Percentiles rank a stretch among this genome's conserved stretches.
Evolutionary conservation across 2,797 vertebrate genomes (phyloP).

Genomic region (Xenentodon cancila): DNA sequence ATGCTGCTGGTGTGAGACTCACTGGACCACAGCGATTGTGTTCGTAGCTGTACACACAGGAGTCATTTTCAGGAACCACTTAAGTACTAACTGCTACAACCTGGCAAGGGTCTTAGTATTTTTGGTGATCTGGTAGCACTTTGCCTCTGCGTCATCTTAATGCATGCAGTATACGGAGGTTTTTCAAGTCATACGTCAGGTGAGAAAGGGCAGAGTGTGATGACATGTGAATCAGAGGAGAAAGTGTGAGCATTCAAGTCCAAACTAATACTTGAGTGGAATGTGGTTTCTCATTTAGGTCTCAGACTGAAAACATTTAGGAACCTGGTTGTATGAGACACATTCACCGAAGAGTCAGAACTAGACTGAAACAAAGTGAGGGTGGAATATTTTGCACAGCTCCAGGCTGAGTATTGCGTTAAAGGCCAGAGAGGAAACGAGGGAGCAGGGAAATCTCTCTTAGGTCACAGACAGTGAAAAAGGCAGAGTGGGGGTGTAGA

Average conservation of each 20-base stretch:
- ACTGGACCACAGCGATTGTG: constrained; percentile 75
- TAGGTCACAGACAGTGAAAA: constrained; percentile 59
- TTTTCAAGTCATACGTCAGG: constrained; percentile 58
- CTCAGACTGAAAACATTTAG: constrained; percentile 47
- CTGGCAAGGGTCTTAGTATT: constrained; percentile 47
- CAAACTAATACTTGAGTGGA: constrained; percentile 35
- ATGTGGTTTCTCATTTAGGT: constrained; percentile 36
- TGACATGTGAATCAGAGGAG: constrained; percentile 44
- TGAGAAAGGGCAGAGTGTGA: constrained; percentile 49
- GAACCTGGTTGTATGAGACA: constrained; percentile 30
- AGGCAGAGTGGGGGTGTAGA: constrained; percentile 68
- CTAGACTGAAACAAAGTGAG: constrained; percentile 37
- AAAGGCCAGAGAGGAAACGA: constrained; percentile 52
- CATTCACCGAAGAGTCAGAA: constrained; percentile 31
- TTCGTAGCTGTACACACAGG: constrained; percentile 67
- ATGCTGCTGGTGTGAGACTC: constrained; percentile 73
- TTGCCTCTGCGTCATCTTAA: constrained; percentile 70
- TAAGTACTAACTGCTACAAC: constrained; percentile 62
- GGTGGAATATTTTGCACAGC: constrained; percentile 54
- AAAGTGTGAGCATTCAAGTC: constrained; percentile 40
- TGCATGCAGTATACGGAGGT: constrained; percentile 45
- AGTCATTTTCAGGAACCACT: constrained; percentile 68
- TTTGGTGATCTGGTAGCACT: constrained; percentile 66
- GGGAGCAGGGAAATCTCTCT: constrained; percentile 56
- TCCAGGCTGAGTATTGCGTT: constrained; percentile 23